phyloP scores from a whole-genome alignment of 2,888 invertebrate species.

The Cheilosia vernalis region DNA sequence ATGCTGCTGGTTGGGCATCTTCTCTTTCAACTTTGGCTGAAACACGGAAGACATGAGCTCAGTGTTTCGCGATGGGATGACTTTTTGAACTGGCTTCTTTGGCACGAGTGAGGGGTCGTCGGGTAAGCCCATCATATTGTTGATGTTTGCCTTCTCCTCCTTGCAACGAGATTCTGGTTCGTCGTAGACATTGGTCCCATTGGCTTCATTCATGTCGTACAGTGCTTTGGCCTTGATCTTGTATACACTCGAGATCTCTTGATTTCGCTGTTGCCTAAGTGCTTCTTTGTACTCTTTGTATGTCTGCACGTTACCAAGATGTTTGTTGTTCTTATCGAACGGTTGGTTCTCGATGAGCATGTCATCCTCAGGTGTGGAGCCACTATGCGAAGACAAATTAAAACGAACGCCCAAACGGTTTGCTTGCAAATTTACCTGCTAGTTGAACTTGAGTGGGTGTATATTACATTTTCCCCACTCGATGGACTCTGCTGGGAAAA shows the following conservation, averaged over 20 bases:
- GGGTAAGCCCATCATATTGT: conserved; percentile 38
- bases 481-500: conserved; percentile 37
- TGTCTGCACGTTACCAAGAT: conserved; percentile 82
- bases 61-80: conserved; percentile 89
- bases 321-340: conserved; percentile 80
- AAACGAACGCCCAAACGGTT: not conserved
- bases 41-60: conserved; percentile 77
- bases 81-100: conserved; percentile 90
- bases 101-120: conserved; percentile 80
- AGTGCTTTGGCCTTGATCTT: conserved; percentile 84
- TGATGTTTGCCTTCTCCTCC: conserved; percentile 62
- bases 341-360: conserved; percentile 78
- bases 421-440: conserved; percentile 76
- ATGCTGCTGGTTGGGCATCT: conserved; percentile 45
- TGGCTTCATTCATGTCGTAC: conserved; percentile 76
- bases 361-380: conserved; percentile 82
- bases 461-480: conserved; percentile 74
- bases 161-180: conserved; percentile 76
- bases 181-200: conserved; percentile 60
- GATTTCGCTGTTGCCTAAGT: conserved; percentile 91
- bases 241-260: conserved; percentile 89
- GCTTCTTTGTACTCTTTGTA: conserved; percentile 94
- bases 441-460: conserved; percentile 80
- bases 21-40: conserved; percentile 60
- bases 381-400: conserved; percentile 59